Evolutionary conservation across 37 sponge, comb jelly and placozoan species (phyloP).

Genomic region (Geodia barretti): DNA sequence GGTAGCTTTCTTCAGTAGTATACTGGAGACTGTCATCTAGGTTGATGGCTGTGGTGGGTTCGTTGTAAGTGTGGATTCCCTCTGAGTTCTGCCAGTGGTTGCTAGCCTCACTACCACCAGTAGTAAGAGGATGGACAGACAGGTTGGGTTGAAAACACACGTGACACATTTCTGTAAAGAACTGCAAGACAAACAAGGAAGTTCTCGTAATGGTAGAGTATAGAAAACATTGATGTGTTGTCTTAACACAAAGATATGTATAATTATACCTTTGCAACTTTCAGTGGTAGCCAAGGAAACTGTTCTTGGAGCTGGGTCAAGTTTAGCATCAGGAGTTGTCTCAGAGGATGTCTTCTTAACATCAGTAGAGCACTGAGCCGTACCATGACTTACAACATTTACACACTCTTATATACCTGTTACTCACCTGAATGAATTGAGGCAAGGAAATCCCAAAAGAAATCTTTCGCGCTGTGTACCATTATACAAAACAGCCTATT

Average conservation of each 20-base stretch:
- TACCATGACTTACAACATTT: background rate
- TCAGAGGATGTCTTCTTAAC: constrained; percentile 22
- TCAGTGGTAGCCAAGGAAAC: constrained; percentile 35
- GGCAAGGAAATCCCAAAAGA: constrained; percentile 61
- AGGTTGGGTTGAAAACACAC: background rate
- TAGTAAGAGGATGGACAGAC: background rate
- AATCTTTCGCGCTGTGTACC: constrained; percentile 55
- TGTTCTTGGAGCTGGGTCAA: background rate
- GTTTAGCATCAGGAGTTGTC: constrained; percentile 21
- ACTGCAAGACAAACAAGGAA: background rate
- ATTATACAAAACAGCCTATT: background rate
- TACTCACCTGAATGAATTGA: constrained; percentile 65
- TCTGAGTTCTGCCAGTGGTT: background rate
- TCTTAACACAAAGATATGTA: too few relatives aligned
- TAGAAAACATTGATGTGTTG: too few relatives aligned
- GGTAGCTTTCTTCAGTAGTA: background rate
- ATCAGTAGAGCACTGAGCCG: constrained; percentile 49
- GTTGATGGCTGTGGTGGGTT: background rate
- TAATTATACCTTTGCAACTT: constrained; percentile 8
- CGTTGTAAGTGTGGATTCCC: too few relatives aligned
- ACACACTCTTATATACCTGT: background rate
- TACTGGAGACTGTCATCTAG: background rate
- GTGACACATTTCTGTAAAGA: constrained; percentile 18
- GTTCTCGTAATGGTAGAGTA: background rate
- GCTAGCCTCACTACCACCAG: background rate